phyloP scores from a whole-genome alignment of 2,888 invertebrate species.

The Spisula solida region DNA sequence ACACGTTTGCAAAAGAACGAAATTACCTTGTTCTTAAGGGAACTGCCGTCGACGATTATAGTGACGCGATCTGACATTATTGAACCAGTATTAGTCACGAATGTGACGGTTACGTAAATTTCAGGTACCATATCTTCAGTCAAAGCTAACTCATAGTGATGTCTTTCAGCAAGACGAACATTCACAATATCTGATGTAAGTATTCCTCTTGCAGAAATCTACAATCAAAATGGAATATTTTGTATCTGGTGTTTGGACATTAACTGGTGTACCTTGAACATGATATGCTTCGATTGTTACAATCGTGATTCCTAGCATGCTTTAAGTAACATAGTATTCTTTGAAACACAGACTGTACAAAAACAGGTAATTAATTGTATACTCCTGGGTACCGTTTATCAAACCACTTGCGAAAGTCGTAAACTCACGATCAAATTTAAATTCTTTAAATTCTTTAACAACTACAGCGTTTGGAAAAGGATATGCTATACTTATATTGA shows the following conservation, averaged over 20 bases:
- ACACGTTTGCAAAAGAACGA: neutral
- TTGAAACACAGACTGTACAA: neutral
- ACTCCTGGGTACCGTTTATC: too few species aligned
- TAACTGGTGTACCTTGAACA: neutral
- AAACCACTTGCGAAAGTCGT: too few species aligned
- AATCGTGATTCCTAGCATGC: neutral
- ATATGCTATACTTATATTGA: too few species aligned
- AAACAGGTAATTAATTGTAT: neutral
- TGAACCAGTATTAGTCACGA: conserved; percentile 12
- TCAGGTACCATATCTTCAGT: conserved; percentile 46
- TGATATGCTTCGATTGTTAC: neutral
- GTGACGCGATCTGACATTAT: conserved; percentile 23
- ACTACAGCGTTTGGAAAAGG: too few species aligned
- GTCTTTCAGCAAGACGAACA: neutral
- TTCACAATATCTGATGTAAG: neutral
- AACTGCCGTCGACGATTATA: conserved; percentile 24
- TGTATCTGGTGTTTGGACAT: neutral
- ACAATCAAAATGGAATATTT: neutral
- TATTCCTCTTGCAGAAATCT: conserved; percentile 22
- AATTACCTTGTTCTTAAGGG: conserved; percentile 14
- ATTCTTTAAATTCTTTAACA: too few species aligned
- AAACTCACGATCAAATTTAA: too few species aligned
- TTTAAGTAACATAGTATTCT: neutral
- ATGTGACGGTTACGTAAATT: neutral
- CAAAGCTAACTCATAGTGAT: neutral